Evolutionary conservation across 2,888 invertebrate genomes (phyloP).

Genomic region (Drosophila fulvimacula): DNA sequence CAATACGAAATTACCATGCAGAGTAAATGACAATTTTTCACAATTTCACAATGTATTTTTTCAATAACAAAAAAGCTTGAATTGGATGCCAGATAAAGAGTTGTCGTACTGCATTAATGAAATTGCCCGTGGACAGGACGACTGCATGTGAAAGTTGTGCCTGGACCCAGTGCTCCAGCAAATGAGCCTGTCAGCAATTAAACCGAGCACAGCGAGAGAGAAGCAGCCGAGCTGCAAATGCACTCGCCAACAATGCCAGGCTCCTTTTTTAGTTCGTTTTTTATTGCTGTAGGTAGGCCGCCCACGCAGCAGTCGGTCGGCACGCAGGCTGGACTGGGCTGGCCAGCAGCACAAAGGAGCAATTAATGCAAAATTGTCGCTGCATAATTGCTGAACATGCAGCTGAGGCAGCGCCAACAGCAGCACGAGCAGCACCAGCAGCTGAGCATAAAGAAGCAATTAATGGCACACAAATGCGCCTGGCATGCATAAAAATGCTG

Average conservation of each 20-base stretch:
- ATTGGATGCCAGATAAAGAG: conserved; percentile 24
- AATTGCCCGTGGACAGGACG: conserved; percentile 47
- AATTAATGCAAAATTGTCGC: conserved; percentile 82
- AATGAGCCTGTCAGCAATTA: conserved; percentile 71
- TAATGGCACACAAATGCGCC: conserved; percentile 81
- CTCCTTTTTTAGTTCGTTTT: conserved; percentile 25
- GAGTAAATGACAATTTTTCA: conserved; percentile 8
- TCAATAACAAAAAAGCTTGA: conserved; percentile 20
- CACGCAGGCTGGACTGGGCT: conserved; percentile 36
- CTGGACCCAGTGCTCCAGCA: conserved; percentile 2
- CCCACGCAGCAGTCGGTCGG: conserved; percentile 25
- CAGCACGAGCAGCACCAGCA: conserved; percentile 32
- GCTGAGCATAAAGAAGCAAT: conserved; percentile 79
- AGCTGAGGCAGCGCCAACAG: conserved; percentile 46
- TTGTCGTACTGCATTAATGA: conserved; percentile 45
- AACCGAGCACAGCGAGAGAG: conserved; percentile 47
- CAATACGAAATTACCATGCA: neutral
- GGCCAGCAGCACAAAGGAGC: conserved; percentile 74
- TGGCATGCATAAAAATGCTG: conserved; percentile 82
- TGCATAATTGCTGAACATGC: conserved; percentile 82
- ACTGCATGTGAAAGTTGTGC: conserved; percentile 33
- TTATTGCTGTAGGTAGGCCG: conserved; percentile 26
- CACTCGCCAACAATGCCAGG: conserved; percentile 55
- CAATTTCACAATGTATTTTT: conserved; percentile 10
- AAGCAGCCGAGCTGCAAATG: conserved; percentile 60